Evolutionary conservation across 2,888 invertebrate genomes (phyloP).

Genomic region (Chaetoderma sp.): DNA sequence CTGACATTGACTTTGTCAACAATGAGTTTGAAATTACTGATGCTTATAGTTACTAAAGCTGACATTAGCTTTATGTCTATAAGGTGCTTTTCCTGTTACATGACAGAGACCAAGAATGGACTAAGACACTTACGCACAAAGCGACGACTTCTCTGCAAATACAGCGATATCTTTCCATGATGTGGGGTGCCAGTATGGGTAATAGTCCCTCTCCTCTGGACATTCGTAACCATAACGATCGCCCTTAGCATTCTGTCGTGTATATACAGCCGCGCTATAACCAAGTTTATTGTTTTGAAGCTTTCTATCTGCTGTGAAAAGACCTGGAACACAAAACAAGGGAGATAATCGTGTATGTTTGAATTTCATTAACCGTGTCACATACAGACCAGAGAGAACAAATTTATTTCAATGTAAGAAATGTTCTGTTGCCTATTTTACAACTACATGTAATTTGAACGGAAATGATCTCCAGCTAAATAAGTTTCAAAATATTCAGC

Average conservation of each 20-base stretch:
- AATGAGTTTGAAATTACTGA: too few relatives aligned
- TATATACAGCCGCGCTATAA: constrained; percentile 62
- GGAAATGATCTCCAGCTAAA: too few relatives aligned
- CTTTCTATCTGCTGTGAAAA: constrained; percentile 67
- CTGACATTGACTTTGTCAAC: too few relatives aligned
- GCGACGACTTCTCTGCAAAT: constrained; percentile 59
- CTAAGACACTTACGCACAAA: constrained; percentile 62
- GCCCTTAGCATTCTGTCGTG: constrained; percentile 67
- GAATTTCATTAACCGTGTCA: not conserved
- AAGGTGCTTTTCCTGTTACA: too few relatives aligned
- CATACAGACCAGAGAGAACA: not conserved
- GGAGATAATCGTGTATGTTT: not conserved
- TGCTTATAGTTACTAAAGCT: too few relatives aligned
- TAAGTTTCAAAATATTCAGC: too few relatives aligned
- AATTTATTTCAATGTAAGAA: not conserved
- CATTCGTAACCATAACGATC: constrained; percentile 68
- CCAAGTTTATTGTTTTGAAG: constrained; percentile 57
- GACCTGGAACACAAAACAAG: constrained; percentile 42
- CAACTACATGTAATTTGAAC: too few relatives aligned
- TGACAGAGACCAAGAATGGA: too few relatives aligned
- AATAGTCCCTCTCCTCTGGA: constrained; percentile 69
- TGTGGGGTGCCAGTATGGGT: constrained; percentile 69
- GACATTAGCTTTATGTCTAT: too few relatives aligned
- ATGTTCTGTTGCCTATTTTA: too few relatives aligned
- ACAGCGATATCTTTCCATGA: constrained; percentile 68